Percentiles rank a stretch among this genome's conserved stretches.
phyloP scores from a whole-genome alignment of 2,797 vertebrate species.

The Micromesistius poutassou region DNA sequence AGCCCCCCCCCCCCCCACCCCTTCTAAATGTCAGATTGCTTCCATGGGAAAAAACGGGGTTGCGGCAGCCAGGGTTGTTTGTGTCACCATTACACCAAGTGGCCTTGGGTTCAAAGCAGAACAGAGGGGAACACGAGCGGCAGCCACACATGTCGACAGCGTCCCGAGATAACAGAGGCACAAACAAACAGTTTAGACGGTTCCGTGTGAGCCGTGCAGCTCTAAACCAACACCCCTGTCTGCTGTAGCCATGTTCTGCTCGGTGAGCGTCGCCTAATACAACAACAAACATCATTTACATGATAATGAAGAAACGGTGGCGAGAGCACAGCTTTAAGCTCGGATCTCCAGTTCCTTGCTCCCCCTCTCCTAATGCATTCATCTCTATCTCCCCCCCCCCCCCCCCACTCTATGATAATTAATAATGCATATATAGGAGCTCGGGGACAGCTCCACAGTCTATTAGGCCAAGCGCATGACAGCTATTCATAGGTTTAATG shows the following conservation, averaged over 20 bases:
- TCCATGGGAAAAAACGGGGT: not conserved
- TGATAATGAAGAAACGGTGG: slow-evolving; percentile 15
- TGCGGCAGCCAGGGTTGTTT: not conserved
- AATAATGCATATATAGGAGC: slow-evolving; percentile 67
- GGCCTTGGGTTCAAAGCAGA: not conserved
- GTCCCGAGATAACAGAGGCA: not conserved
- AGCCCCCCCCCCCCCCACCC: no score
- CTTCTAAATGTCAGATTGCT: not conserved
- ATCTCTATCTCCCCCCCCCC: slow-evolving; percentile 13
- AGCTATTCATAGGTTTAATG: slow-evolving; percentile 59
- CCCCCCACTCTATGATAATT: slow-evolving; percentile 50
- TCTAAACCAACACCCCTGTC: not conserved
- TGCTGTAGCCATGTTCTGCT: slow-evolving; percentile 5
- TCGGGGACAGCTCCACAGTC: slow-evolving; percentile 58
- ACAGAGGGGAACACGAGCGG: not conserved
- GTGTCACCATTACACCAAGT: not conserved
- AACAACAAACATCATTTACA: slow-evolving; percentile 37
- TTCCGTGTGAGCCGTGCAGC: not conserved
- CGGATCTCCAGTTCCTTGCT: slow-evolving; percentile 33
- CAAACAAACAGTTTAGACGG: not conserved
- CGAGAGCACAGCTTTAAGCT: not conserved
- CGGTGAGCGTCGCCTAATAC: slow-evolving; percentile 22
- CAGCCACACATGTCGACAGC: not conserved
- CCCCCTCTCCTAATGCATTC: not conserved
- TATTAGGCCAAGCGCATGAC: slow-evolving; percentile 51